These are phyloP conservation scores for Zhuqinia jingwanae DNA, from an alignment of 2,888 invertebrate genomes.

Conservation along the genomic window DNA sequence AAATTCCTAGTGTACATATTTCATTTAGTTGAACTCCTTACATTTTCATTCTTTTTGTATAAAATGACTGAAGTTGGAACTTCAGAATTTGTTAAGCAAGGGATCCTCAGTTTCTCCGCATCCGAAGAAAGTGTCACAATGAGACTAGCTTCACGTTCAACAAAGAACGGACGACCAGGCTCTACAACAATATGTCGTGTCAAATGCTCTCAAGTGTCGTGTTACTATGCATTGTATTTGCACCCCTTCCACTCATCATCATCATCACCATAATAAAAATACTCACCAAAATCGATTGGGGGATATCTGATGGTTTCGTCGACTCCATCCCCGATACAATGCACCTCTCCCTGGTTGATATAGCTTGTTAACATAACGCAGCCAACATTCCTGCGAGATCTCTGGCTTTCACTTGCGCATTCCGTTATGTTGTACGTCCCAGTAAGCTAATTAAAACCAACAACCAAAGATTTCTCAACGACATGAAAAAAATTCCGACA, in stretches of 20 bases:
- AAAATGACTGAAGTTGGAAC: constrained; percentile 61
- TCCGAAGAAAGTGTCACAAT: constrained; percentile 31
- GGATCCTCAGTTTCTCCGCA: constrained; percentile 59
- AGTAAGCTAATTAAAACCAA: constrained; percentile 9
- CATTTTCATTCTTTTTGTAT: constrained; percentile 62
- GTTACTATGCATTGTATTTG: no score
- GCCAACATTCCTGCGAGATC: constrained; percentile 23
- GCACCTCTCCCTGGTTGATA: constrained; percentile 63
- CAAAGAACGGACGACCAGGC: constrained; percentile 69
- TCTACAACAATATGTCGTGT: constrained; percentile 31
- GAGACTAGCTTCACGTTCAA: constrained; percentile 70
- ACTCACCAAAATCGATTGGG: constrained; percentile 35
- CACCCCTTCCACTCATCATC: no score
- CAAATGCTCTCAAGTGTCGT: no score
- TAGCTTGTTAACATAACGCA: constrained; percentile 72
- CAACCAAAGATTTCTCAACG: neutral
- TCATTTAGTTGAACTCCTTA: constrained; percentile 11
- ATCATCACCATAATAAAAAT: no score
- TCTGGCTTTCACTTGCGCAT: neutral
- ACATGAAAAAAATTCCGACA: neutral
- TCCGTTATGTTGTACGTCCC: constrained; percentile 39
- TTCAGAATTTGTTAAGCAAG: constrained; percentile 69
- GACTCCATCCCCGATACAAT: constrained; percentile 71
- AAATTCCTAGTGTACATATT: neutral
- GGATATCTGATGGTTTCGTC: constrained; percentile 72